Evolutionary conservation across 1,140 invertebrate genomes (phyloP).

Genomic region (Venturia canescens): DNA sequence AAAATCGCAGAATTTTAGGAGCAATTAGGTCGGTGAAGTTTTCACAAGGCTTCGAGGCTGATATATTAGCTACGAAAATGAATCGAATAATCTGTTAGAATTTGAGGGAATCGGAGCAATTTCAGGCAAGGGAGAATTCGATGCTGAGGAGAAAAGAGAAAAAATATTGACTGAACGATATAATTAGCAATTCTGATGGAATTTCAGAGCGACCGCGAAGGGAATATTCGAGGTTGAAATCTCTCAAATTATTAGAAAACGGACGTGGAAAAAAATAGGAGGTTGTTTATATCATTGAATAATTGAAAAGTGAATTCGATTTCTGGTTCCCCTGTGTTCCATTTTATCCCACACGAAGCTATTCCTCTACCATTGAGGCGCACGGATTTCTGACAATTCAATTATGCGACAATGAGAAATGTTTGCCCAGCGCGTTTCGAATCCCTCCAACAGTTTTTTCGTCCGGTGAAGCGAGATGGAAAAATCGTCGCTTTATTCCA

Average conservation of each 20-base stretch:
- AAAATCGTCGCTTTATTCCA: constrained; percentile 38
- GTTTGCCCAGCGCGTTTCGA: constrained; percentile 7
- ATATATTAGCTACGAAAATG: no score
- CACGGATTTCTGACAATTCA: constrained; percentile 61
- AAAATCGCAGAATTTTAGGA: no score
- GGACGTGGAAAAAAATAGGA: neutral
- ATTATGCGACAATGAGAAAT: constrained; percentile 50
- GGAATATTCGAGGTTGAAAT: no score
- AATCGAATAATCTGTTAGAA: no score
- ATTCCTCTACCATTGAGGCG: constrained; percentile 20
- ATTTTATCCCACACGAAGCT: neutral
- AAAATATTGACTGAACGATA: no score
- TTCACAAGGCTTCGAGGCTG: no score
- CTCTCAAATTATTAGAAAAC: neutral
- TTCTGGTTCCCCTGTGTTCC: neutral
- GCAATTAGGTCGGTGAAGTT: no score
- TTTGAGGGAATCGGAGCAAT: no score
- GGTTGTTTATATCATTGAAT: neutral
- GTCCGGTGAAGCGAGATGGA: constrained; percentile 6
- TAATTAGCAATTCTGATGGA: no score
- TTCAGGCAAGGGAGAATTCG: no score
- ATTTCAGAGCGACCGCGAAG: no score
- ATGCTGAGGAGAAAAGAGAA: no score
- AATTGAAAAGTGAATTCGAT: neutral
- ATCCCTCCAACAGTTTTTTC: constrained; percentile 14